Evolutionary conservation across 1,140 invertebrate species (phyloP).

Genomic region (Rhopalosiphum maidis): DNA sequence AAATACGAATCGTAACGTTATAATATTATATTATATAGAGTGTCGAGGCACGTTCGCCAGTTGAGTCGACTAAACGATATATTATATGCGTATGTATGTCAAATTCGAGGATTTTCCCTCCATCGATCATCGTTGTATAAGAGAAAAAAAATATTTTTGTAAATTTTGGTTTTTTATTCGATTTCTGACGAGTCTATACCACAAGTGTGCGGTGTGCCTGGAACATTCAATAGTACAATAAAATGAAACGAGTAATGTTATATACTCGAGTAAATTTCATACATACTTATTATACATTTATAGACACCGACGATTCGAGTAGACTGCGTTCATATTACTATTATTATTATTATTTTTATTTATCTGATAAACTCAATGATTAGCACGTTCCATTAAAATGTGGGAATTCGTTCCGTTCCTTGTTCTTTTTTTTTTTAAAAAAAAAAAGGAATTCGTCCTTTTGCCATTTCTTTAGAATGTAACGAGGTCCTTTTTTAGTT

Average conservation of each 20-base stretch:
- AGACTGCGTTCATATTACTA: neutral
- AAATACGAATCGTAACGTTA: neutral
- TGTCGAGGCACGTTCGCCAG: neutral
- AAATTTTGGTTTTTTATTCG: neutral
- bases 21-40: neutral
- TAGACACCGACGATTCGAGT: neutral
- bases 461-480: neutral
- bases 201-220: too few relatives aligned
- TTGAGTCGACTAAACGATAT: neutral
- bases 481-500: neutral
- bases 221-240: neutral
- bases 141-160: neutral
- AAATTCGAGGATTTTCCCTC: neutral
- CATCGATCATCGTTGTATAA: neutral
- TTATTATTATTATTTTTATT: neutral
- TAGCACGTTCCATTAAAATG: neutral
- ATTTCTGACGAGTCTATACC: neutral
- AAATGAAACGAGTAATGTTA: neutral
- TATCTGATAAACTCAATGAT: neutral
- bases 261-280: neutral
- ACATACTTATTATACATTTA: neutral
- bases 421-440: neutral
- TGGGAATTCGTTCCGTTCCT: neutral
- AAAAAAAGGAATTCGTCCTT: neutral
- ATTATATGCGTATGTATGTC: neutral